Evolutionary conservation across 2,797 vertebrate species (phyloP).

Genomic region (Sebastes variabilis): DNA sequence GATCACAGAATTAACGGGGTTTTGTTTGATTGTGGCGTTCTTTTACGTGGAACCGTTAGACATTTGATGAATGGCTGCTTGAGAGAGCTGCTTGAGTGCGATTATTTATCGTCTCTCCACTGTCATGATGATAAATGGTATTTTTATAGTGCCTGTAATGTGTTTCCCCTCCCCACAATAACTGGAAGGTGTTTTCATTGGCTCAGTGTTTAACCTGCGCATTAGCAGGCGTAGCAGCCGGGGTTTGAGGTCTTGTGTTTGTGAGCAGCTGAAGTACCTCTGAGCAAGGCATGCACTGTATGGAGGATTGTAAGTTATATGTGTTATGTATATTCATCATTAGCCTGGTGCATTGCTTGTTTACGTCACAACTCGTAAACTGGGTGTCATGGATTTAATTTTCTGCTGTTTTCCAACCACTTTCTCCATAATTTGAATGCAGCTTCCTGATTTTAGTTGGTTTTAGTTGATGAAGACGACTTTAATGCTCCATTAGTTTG

Average conservation of each 20-base stretch:
- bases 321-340: background rate
- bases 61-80: slow-evolving; percentile 47
- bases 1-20: slow-evolving; percentile 33
- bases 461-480: background rate
- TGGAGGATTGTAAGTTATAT: background rate
- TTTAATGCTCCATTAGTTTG: background rate
- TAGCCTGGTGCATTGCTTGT: background rate
- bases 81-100: slow-evolving; percentile 41
- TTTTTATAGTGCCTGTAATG: slow-evolving; percentile 37
- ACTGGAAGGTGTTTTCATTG: slow-evolving; percentile 21
- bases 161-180: slow-evolving; percentile 27
- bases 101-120: slow-evolving; percentile 54
- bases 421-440: background rate
- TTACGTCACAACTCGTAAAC: background rate
- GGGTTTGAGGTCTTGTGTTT: background rate
- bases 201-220: slow-evolving; percentile 29
- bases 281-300: background rate
- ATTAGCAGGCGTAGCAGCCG: background rate
- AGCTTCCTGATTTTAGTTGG: slow-evolving; percentile 4
- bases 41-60: slow-evolving; percentile 21
- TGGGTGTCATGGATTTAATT: background rate
- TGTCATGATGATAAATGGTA: slow-evolving; percentile 56
- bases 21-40: slow-evolving; percentile 22
- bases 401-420: background rate
- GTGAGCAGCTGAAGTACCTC: background rate